Percentiles rank a stretch among this genome's conserved stretches.
Conservation (phyloP, 2,888 invertebrate species). For the Acanthopleura granulata region DNA sequence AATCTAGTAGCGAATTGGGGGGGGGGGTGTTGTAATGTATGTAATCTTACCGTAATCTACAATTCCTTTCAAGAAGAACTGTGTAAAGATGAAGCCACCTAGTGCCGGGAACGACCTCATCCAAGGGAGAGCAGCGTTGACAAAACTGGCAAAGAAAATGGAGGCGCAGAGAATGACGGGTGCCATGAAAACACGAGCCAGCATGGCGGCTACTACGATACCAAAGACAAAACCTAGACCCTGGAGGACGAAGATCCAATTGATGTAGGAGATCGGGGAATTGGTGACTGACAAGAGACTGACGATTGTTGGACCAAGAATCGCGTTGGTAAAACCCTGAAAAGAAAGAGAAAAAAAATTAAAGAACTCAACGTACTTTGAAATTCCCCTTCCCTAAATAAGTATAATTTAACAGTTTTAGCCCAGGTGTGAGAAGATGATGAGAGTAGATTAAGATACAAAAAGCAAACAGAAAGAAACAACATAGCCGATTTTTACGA, state of each 20-base stretch:
- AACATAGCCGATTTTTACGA: too few relatives aligned
- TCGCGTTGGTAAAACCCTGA: constrained; percentile 36
- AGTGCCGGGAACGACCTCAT: constrained; percentile 24
- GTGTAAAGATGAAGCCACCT: constrained; percentile 26
- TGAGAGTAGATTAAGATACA: too few relatives aligned
- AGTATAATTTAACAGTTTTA: too few relatives aligned
- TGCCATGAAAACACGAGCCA: constrained; percentile 21
- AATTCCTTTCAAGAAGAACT: constrained; percentile 33
- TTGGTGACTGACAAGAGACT: constrained; percentile 27
- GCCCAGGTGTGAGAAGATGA: too few relatives aligned
- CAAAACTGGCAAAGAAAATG: constrained; percentile 25
- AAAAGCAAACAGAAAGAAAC: too few relatives aligned
- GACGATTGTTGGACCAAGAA: constrained; percentile 33
- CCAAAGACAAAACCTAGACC: constrained; percentile 32
- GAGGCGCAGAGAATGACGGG: constrained; percentile 28
- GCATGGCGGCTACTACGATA: constrained; percentile 19
- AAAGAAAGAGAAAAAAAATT: not conserved
- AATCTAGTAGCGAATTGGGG: too few relatives aligned
- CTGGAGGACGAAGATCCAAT: constrained; percentile 30
- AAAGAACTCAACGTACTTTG: too few relatives aligned
- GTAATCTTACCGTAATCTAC: constrained; percentile 32
- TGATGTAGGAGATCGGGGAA: constrained; percentile 24
- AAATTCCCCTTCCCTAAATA: too few relatives aligned
- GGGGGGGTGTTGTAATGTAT: too few relatives aligned
- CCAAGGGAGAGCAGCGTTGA: constrained; percentile 28